Percentiles rank a stretch among this genome's conserved stretches.
These are phyloP conservation scores for Pangasius djambal DNA, from an alignment of 2,797 vertebrate genomes.

Conservation along the genomic window DNA sequence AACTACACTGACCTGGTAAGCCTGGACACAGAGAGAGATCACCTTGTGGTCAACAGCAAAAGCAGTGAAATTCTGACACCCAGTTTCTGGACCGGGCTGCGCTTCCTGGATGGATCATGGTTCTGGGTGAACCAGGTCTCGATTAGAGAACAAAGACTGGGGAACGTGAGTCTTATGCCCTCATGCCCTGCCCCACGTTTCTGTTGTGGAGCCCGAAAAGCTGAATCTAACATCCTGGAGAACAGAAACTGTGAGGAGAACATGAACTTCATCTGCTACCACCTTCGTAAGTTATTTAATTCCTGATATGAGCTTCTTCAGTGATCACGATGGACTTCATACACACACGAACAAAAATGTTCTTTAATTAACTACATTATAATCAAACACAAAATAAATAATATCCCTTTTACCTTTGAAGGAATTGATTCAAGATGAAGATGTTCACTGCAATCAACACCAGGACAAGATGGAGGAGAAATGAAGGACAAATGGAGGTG, in stretches of 20 bases:
- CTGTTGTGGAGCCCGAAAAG: neutral
- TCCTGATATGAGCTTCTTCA: neutral
- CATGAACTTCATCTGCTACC: constrained; percentile 13
- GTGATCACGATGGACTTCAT: neutral
- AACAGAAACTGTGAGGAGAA: neutral
- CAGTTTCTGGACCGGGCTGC: constrained; percentile 8
- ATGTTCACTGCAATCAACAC: neutral
- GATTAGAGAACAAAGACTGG: too few species aligned
- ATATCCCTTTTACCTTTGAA: neutral
- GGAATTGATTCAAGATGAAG: neutral
- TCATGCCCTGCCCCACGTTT: neutral
- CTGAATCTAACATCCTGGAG: neutral
- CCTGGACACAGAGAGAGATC: neutral
- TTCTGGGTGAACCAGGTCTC: neutral
- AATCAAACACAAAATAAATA: neutral
- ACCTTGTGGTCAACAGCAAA: neutral
- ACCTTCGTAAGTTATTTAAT: neutral
- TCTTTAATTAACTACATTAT: neutral
- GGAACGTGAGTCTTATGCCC: neutral
- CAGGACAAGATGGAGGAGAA: neutral
- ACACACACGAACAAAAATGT: too few species aligned
- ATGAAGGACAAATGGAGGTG: neutral
- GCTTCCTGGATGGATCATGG: neutral
- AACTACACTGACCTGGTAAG: neutral
- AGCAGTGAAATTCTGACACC: neutral